Evolutionary conservation across 1,140 invertebrate species (phyloP).

Genomic region (Gryon sp.): DNA sequence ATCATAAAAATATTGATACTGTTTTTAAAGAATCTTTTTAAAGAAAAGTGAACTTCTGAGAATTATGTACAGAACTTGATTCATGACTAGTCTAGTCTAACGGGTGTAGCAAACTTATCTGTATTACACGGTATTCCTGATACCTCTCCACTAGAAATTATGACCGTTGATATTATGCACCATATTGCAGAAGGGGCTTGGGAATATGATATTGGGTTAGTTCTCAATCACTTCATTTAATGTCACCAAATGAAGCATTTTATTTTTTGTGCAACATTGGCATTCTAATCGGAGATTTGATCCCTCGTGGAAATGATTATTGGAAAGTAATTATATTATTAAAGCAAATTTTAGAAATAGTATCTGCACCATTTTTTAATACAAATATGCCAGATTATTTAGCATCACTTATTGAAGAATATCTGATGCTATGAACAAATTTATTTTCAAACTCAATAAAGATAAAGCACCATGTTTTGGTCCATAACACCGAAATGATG

Average conservation of each 20-base stretch:
- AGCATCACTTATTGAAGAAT: background rate
- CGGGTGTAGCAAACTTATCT: no score
- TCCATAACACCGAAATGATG: background rate
- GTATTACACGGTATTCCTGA: no score
- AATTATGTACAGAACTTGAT: no score
- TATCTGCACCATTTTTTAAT: background rate
- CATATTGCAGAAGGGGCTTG: background rate
- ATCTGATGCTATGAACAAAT: background rate
- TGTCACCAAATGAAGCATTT: background rate
- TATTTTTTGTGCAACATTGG: constrained; percentile 2
- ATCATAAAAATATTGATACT: background rate
- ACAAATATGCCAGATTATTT: constrained; percentile 1
- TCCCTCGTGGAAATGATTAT: no score
- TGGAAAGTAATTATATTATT: no score
- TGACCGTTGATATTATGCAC: no score
- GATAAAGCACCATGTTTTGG: constrained; percentile 1
- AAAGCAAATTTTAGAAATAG: no score
- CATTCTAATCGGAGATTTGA: background rate
- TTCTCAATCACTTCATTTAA: background rate
- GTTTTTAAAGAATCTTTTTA: background rate
- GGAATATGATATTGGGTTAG: background rate
- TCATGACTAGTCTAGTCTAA: no score
- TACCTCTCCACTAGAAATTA: no score
- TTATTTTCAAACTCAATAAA: background rate
- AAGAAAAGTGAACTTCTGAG: background rate